Conservation (phyloP, 1,140 invertebrate genomes). For the Drosophila aff. region DNA sequence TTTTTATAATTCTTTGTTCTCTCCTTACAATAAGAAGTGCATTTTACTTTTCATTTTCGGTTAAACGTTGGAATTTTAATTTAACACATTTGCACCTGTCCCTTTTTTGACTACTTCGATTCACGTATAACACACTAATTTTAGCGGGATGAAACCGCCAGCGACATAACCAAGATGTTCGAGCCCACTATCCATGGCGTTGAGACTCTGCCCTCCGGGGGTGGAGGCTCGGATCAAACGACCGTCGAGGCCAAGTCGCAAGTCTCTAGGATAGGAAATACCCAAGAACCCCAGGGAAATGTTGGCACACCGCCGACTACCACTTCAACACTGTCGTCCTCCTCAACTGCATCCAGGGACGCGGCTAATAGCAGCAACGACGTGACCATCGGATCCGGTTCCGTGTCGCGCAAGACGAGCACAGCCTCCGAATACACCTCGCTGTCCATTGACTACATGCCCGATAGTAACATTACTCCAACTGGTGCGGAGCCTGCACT, state of each 20-base stretch:
- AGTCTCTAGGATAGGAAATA: conserved; percentile 37
- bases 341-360: conserved; percentile 67
- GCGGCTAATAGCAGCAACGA: conserved; percentile 83
- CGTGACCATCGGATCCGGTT: conserved; percentile 85
- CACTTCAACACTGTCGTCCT: conserved; percentile 75
- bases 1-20: conserved; percentile 15
- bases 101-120: conserved; percentile 16
- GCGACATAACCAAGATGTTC: conserved; percentile 84
- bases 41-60: conserved; percentile 18
- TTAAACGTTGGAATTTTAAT: conserved; percentile 28
- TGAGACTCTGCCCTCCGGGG: conserved; percentile 46
- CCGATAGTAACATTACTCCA: conserved; percentile 85
- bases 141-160: conserved; percentile 86
- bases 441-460: conserved; percentile 86
- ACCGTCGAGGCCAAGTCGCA: conserved; percentile 45
- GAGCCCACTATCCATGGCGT: conserved; percentile 70
- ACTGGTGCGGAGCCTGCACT: conserved; percentile 60
- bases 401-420: conserved; percentile 86
- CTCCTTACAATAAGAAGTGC: conserved; percentile 10
- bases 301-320: conserved; percentile 67
- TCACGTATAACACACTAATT: conserved; percentile 40
- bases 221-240: conserved; percentile 27
- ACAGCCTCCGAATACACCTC: conserved; percentile 85
- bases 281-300: conserved; percentile 37
- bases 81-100: conserved; percentile 16